Conservation (phyloP, 1,140 invertebrate species). For the Homarus americanus region DNA sequence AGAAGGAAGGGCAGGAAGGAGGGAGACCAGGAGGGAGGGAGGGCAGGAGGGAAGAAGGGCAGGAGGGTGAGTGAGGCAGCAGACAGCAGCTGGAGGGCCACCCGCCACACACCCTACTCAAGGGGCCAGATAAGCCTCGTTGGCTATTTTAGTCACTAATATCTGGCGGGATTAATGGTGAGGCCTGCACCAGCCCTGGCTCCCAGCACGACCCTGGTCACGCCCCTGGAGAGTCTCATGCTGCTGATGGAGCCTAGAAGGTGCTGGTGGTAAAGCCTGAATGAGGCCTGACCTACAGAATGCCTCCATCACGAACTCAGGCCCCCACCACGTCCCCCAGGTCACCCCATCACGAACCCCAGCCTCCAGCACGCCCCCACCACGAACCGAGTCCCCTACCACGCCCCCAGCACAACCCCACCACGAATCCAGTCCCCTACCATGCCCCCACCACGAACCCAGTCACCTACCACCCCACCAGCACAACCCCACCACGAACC, state of each 20-base stretch:
- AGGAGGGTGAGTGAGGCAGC: neutral
- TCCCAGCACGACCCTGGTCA: neutral
- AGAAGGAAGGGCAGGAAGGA: neutral
- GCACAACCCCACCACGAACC: neutral
- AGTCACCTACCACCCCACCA: no score
- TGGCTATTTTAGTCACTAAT: slow-evolving; percentile 65
- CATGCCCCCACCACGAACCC: neutral
- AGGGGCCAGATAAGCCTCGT: slow-evolving; percentile 45
- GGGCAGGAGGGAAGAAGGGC: neutral
- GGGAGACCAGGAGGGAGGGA: neutral
- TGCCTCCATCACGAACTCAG: no score
- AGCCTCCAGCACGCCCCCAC: neutral
- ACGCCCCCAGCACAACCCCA: neutral
- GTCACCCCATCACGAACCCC: no score
- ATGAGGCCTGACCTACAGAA: no score
- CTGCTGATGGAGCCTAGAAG: neutral
- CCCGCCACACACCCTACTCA: neutral
- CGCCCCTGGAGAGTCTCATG: neutral
- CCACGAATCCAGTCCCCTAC: no score
- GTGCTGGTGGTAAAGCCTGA: neutral
- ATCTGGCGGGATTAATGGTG: slow-evolving; percentile 55
- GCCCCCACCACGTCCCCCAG: no score
- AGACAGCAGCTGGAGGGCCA: neutral
- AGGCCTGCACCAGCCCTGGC: slow-evolving; percentile 18
- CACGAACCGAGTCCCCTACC: neutral